phyloP scores from a whole-genome alignment of 2,888 invertebrate species.

The Synanthedon formicaeformis region DNA sequence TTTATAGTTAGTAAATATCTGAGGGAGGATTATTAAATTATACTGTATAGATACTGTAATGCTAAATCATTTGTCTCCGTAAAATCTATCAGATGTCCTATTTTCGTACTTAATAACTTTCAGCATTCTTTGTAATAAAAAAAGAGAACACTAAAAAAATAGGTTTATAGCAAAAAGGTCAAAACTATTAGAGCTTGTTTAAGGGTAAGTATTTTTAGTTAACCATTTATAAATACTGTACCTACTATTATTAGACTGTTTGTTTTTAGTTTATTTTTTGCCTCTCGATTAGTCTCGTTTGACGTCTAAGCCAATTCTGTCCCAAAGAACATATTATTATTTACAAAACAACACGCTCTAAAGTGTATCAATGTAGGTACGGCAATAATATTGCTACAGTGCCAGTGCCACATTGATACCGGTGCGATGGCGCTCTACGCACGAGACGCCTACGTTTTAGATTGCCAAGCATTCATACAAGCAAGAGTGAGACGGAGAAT shows the following conservation, averaged over 20 bases:
- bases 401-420: conserved; percentile 28
- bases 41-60: too few relatives aligned
- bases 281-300: not conserved
- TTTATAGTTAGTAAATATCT: too few relatives aligned
- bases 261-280: not conserved
- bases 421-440: conserved; percentile 31
- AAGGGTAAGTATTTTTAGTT: not conserved
- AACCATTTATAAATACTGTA: not conserved
- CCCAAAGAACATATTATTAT: conserved; percentile 24
- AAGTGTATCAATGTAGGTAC: conserved; percentile 28
- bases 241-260: not conserved
- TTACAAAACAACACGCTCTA: conserved; percentile 41
- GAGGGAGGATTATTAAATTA: too few relatives aligned
- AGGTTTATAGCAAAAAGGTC: too few relatives aligned
- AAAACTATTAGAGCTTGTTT: not conserved
- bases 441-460: conserved; percentile 59
- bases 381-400: conserved; percentile 26
- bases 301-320: not conserved
- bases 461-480: conserved; percentile 54
- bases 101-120: too few relatives aligned
- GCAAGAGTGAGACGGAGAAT: conserved; percentile 30
- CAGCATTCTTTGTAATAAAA: too few relatives aligned
- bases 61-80: too few relatives aligned
- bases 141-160: too few relatives aligned
- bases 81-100: too few relatives aligned